These are phyloP conservation scores for Acanthurus leucopareius DNA, from an alignment of 2,797 vertebrate species.

Conservation along the genomic window DNA sequence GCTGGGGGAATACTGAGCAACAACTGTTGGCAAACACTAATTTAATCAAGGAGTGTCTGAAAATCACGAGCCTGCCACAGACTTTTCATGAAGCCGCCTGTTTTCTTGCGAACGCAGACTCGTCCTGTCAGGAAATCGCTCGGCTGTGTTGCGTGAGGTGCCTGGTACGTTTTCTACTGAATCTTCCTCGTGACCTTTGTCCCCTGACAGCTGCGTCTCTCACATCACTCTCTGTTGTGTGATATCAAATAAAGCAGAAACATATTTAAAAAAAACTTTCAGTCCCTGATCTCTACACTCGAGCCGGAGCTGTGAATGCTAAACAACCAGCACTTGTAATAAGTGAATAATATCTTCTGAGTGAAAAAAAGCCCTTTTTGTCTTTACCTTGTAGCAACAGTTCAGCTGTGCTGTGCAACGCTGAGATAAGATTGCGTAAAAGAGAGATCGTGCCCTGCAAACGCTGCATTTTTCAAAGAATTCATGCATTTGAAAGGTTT, in stretches of 20 bases:
- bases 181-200: slow-evolving; percentile 6
- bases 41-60: slow-evolving; percentile 15
- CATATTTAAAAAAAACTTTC: not conserved
- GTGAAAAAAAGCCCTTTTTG: slow-evolving; percentile 6
- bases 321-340: not conserved
- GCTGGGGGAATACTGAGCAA: slow-evolving; percentile 3
- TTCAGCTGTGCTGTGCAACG: slow-evolving; percentile 6
- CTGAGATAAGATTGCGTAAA: slow-evolving; percentile 14
- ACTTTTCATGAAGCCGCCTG: not conserved
- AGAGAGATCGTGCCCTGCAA: not conserved
- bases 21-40: slow-evolving; percentile 26
- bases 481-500: not conserved
- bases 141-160: too few relatives aligned
- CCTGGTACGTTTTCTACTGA: not conserved
- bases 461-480: not conserved
- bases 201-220: not conserved
- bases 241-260: slow-evolving; percentile 25
- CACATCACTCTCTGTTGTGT: slow-evolving; percentile 3
- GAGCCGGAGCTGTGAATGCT: slow-evolving; percentile 8
- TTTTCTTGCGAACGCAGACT: not conserved
- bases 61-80: not conserved
- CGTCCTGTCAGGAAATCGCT: not conserved
- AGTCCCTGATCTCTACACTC: slow-evolving; percentile 10
- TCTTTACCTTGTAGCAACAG: not conserved
- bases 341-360: slow-evolving; percentile 21